Base-by-base conservation (phyloP, 2,888 invertebrate genomes). In the Sinodicranocentrus sp. region DNA sequence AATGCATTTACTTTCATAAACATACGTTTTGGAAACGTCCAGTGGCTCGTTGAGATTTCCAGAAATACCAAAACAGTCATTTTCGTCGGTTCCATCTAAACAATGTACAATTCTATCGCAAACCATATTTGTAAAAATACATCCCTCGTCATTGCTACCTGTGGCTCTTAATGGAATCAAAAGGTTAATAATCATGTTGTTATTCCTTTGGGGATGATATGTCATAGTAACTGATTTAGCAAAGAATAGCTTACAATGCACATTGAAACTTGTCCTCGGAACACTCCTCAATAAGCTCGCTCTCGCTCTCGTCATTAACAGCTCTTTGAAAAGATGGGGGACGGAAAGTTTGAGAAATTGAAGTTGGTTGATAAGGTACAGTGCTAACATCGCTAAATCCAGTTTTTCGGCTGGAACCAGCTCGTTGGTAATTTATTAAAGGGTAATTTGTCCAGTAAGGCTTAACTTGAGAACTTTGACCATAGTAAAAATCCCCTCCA, bases 71-170 rank as follows among this genome's bases (percentile, higher is more conserved):
- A 73, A 23, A 19, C 73, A 73, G 1, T 63, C 13, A 3, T 26
- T 26, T 33, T 73, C 80, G 23, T 80, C 80, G 0, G 63, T 52
- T 0, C 13, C 15, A n/a, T 72, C 43, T 1, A 26, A 28, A 26
- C 80, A 80, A 17, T 79, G 26, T 10, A 13, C 1, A 0, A 15
- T n/a, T 8, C 63, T 6, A 23, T 79, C 63, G 21, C 79, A 79
- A 13, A 61, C 23, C 10, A 5, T 5, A 15, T 26, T 44, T 0
- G 2, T 19, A 3, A 8, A 0, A 44, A 63, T 63, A 52, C 79
- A 71, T 23, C 33, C 52, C 8, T 19, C 28, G 17, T 28, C 8
- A 8, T 33, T 2, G n/a, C n/a, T 54, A 15, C 19, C 21, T 0
- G 54, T 23, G 0, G 39, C 15, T n/a, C 21, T 54, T 15, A 1